A percentile compares a stretch with the other conserved stretches of the same genome.
These are phyloP conservation scores for Lycaon pictus DNA, from an alignment of 2,113 vertebrate genomes.

Conservation along the genomic window DNA sequence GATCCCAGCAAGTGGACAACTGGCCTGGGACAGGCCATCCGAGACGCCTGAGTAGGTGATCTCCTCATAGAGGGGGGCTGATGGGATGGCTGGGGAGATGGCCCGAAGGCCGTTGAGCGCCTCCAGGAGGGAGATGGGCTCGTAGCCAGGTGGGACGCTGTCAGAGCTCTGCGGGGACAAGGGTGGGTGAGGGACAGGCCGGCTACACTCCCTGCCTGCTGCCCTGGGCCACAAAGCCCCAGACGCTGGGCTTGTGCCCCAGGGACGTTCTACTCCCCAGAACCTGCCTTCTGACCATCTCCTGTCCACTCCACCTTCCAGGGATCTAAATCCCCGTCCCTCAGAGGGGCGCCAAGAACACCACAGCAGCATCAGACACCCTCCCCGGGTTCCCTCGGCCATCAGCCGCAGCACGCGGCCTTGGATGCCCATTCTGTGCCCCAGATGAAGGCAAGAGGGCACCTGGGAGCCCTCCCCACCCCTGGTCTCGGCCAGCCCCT, in stretches of 20 bases:
- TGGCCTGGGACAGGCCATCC: constrained; percentile 87
- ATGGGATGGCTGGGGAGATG: constrained; percentile 92
- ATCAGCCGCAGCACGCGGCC: not conserved
- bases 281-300: not conserved
- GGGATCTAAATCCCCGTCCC: not conserved
- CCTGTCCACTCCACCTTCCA: not conserved
- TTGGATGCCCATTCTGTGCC: not conserved
- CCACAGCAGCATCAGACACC: not conserved
- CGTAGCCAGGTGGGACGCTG: constrained; percentile 96
- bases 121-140: constrained; percentile 97
- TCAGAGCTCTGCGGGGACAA: constrained; percentile 90
- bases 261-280: not conserved
- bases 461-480: not conserved
- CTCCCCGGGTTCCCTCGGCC: not conserved
- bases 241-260: not conserved
- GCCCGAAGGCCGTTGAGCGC: constrained; percentile 96
- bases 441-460: not conserved
- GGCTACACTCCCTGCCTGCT: not conserved
- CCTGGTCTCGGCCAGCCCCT: not conserved
- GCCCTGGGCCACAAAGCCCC: not conserved
- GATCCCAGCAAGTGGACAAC: constrained; percentile 89
- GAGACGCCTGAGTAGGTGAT: constrained; percentile 93
- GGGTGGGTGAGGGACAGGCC: not conserved
- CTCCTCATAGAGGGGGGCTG: constrained; percentile 96
- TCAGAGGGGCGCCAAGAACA: not conserved